Evolutionary conservation across 2,888 invertebrate species (phyloP), one percentile per base, ranked within the genome.

Genomic region (Eristalinus aeneus): DNA sequence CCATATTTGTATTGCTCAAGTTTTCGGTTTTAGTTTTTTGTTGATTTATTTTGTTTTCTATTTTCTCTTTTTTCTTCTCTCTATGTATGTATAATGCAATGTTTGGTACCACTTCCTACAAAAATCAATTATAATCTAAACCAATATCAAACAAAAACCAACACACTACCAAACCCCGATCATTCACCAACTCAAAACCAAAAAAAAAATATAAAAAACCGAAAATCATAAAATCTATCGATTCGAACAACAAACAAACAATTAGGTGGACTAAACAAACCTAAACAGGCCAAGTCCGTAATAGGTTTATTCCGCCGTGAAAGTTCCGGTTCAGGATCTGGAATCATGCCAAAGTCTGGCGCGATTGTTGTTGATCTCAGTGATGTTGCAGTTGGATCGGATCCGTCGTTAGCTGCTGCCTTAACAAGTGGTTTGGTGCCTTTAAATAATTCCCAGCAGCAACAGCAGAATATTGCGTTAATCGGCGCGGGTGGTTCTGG

Each of bases 231-330:
- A 61, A 34, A 53, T 2, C n/a, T 9, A 34, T 39, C 53, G 27
- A 68, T 74, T 36, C 32, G 46, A 36, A 34, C 63, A 76, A 77
- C 32, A 75, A 84, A 73, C 53, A 58, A 39, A 61, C 3, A 34
- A 56, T 83, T 89, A 96, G 97, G 97, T 93, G 97, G 97, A 90
- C 95, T 97, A 93, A 96, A 97, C 93, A 96, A 97, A 94, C 96
- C 97, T 93, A 96, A 96, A 93, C 94, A 95, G 93, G 95, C 96
- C 89, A 96, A 96, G 93, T 97, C 97, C 93, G 97, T 97, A 93
- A 97, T 97, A 94, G 97, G 97, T 93, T 94, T 97, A 88, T 97
- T 97, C 93, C 95, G 97, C 90, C 95, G 97, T 90, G 97, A 97
- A 92, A 97, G 97, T 92, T 94, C 95, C 89, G 94, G 95, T 89